Percentiles rank a stretch among this genome's conserved stretches.
Conservation (phyloP, 1,140 invertebrate species). For the Brachionus rotundiformis region DNA sequence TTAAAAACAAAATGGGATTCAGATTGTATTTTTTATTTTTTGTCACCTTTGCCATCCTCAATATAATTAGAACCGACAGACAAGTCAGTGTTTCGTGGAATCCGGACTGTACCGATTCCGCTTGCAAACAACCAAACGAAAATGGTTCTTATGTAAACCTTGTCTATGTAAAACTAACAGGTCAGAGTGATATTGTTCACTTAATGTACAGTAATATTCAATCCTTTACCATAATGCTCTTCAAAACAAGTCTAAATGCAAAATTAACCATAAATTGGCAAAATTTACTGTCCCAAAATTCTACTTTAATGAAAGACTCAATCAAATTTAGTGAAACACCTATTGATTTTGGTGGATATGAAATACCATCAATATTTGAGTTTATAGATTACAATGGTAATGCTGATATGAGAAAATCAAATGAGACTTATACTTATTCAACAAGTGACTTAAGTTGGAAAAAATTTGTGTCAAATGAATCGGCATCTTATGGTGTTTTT, state of each 20-base stretch:
- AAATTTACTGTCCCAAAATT: slow-evolving; percentile 1
- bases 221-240: slow-evolving; percentile 38
- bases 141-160: slow-evolving; percentile 21
- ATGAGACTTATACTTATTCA: slow-evolving; percentile 24
- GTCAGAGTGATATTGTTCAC: slow-evolving; percentile 22
- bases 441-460: slow-evolving; percentile 21
- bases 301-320: slow-evolving; percentile 8
- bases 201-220: slow-evolving; percentile 29
- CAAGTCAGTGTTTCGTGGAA: slow-evolving; percentile 1
- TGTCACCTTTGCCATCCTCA: background rate
- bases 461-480: slow-evolving; percentile 23
- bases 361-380: slow-evolving; percentile 31
- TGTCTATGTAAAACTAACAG: slow-evolving; percentile 29
- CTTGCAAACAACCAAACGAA: background rate
- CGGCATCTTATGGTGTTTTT: background rate
- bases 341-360: slow-evolving; percentile 17
- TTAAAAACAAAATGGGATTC: background rate
- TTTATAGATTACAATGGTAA: slow-evolving; percentile 39
- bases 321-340: slow-evolving; percentile 41
- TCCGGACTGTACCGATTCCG: background rate
- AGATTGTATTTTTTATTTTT: background rate
- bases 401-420: slow-evolving; percentile 33
- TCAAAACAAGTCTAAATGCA: slow-evolving; percentile 6
- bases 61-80: background rate
- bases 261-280: slow-evolving; percentile 25